Base-by-base conservation (phyloP, 2,113 vertebrate genomes). In the Pao palembangensis region DNA sequence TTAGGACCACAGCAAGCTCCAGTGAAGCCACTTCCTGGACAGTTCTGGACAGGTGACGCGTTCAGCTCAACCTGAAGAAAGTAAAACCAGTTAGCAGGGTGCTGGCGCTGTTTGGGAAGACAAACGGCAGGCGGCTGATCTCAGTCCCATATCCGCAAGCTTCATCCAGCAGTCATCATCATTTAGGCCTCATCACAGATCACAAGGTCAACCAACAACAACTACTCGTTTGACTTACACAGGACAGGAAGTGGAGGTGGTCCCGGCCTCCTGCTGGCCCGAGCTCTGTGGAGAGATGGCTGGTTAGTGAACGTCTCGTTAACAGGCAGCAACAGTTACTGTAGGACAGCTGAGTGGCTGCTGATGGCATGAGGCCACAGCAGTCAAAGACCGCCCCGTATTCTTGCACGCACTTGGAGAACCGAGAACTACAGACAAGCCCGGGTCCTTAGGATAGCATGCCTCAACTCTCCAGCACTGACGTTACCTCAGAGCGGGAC, bases 61-160 rank as follows among this genome's bases (percentile, higher is more conserved):
- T 28, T 28, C 25, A 28, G 25, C 25, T 28, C 25, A 1, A 64
- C 48, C 71, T 83, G 56, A 69, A 58, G 5, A 54, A 12, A 8
- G n/a, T 2, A 28, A 25, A 0, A 0, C 0, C 5, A 1, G 6
- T 3, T 51, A 15, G 75, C 20, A 3, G 0, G 3, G 31, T 8
- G 11, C 13, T 8, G 21, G 0, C 0, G 5, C 0, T 0, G 0
- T 1, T 1, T 0, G 0, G 3, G 0, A 0, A 17, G 34, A 41
- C 0, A 1, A 0, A 0, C 2, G 3, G 4, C 0, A 1, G 34
- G 1, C 1, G 10, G 0, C 76, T 72, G 90, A 91, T 91, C 92
- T 94, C 93, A 94, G 93, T 92, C 93, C 93, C 93, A 95, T 95
- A 93, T 95, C 93, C 93, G 92, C 91, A 89, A 83, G 88, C 57